Evolutionary conservation across 2,113 vertebrate genomes (phyloP), one percentile per base, ranked within the genome.

Genomic region (Origma solitaria): DNA sequence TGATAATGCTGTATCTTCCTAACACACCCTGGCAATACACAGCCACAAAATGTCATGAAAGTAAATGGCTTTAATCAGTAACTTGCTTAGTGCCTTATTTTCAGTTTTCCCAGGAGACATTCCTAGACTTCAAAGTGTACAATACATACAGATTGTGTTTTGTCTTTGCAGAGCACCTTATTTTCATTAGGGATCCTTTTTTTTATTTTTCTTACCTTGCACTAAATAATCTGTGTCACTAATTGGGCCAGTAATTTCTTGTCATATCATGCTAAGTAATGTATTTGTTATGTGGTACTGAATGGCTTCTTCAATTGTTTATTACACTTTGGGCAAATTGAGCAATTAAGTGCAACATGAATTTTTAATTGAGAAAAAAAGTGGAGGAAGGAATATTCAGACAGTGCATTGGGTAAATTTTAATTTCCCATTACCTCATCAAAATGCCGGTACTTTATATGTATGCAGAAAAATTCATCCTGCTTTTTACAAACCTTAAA

Each of bases 171-270:
- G 76, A 90, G 23, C 47, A 61, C 27, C 71, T 78, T 73, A 37
- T 88, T 96, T 91, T 94, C 7, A 2, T 92, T 86, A 82, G 27
- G 33, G 23, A 80, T 88, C 13, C 2, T 47, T 75, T 60, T 79
- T 58, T 83, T 75, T 60, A 76, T 58, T 83, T 47, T 53, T 21
- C n/a, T 90, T 37, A 44, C 20, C 22, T 69, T 58, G 9, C 22
- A 42, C 37, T 58, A 61, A 90, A 77, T 44, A 78, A 82, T 82
- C 68, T 27, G 3, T 88, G 86, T 76, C 54, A 24, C 44, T 94
- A 96, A 92, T 92, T 94, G 65, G n/a, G n/a, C 19, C 82, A 83
- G 61, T 78, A 94, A 86, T 86, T 95, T 93, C 78, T 92, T 88
- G 79, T 82, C 50, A n/a, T 61, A 54, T 81, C 50, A 17, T 77